Evolutionary conservation across 2,113 vertebrate species (phyloP), one percentile per base, ranked within the genome.

Genomic region (Brachypodius melanocephalos): DNA sequence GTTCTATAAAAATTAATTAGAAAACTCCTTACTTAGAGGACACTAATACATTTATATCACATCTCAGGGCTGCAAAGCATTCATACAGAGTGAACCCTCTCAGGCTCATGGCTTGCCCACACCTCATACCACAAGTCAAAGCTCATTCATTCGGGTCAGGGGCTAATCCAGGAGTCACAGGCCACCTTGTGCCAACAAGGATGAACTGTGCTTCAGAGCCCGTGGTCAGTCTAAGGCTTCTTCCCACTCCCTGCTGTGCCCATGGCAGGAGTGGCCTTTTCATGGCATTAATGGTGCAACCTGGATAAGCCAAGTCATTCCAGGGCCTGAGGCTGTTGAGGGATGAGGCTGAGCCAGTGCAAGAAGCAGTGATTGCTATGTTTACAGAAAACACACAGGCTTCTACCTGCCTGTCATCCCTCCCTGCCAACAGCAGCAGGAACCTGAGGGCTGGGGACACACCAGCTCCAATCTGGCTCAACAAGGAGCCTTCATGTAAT

Each of bases 261-360:
- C 0, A 0, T 1, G 5, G 51, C 51, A 20, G 34, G 18, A 67
- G 38, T 0, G 0, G 10, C 17, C 0, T 0, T 51, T 59, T 14
- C 10, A 29, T 0, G 6, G 31, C 68, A 46, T 20, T 22, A 28
- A 16, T 5, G 4, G 25, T 13, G 58, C 31, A 11, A 8, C 17
- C 29, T 3, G 29, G 34, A 25, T 28, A n/a, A 75, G 31, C 32
- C 48, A 36, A 18, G 22, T 28, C 67, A 12, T 55, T 18, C 17
- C 42, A 22, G 42, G 26, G 17, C n/a, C 26, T 22, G 28, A 25
- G 0, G 2, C 32, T 36, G 62, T 3, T 0, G 0, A 61, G 69
- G 4, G 36, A 28, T 4, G 11, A 29, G 59, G 83, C 59, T 68
- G 52, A 34, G 68, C 40, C 7, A 32, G 29, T 0, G 3, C 57